Evolutionary conservation across 2,797 vertebrate genomes (phyloP), one percentile per base, ranked within the genome.

Genomic region (Xiphorhynchus erythropygius): DNA sequence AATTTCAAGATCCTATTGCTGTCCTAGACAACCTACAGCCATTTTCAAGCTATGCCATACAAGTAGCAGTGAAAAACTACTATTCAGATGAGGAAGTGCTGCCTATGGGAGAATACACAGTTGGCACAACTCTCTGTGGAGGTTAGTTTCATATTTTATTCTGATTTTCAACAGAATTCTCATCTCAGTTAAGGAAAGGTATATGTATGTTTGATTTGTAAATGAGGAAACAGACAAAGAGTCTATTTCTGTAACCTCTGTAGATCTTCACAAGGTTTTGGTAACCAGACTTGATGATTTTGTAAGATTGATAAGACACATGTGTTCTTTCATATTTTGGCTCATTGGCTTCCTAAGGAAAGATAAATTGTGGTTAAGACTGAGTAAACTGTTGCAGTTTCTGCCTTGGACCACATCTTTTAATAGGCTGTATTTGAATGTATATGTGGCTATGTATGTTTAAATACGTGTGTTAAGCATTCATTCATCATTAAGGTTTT

Each of bases 11-110:
- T 32, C 42, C 47, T 59, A 33, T 81, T 88, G 96, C 90, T 5
- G 2, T 91, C 50, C 90, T 98, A 90, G 84, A 94, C 59, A 94
- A 92, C 22, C 92, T 98, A 56, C 92, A 97, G n/a, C 97, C 98
- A 53, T 98, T 97, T 96, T 97, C 97, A 6, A 95, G 75, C 19
- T 98, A 98, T 25, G 18, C 59, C 46, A 93, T 98, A 79, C 88
- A 91, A 93, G 84, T 96, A 62, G 77, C 95, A 59, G 86, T 96
- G 55, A 97, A 92, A 95, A 98, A 97, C 93, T 98, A 97, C 84
- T 98, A 98, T 74, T 98, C 97, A 55, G 89, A 97, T 79, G 55
- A 81, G 39, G 82, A 95, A 84, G 64, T 18, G 3, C 64, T 95
- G 44, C 85, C 83, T 85, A 22, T 63, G 52, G 95, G 90, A 76